Base-by-base conservation (phyloP, 2,888 invertebrate species). In the Tuta absoluta region DNA sequence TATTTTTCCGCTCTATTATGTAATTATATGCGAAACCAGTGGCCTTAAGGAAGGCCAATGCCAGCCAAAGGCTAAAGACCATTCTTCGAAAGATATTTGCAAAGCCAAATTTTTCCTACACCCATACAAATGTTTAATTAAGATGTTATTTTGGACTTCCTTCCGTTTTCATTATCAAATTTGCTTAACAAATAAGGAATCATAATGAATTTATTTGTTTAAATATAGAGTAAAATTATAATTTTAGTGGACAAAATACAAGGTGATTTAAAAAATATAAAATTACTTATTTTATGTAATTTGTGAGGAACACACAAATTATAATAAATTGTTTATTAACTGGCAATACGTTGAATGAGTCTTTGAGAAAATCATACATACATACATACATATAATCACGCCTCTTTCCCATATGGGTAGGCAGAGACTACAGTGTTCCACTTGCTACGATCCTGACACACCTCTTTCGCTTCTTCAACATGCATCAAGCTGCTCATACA, bases 31-130 rank as follows among this genome's bases (percentile, higher is more conserved):
- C 21, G 38, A 38, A 33, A 33, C 33, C 7, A 8, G 33, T 58
- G 38, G 38, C 58, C 58, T 58, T 38, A 5, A 12, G 21, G 11
- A 58, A 58, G 58, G 58, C 58, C 58, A 58, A 58, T 38, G 58
- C 14, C 58, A 38, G 4, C 12, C 24, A 51, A 51, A 23, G 33
- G 58, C 21, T 17, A 21, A 33, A 38, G 38, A 19, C 17, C 37
- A 33, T 33, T 17, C 7, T 24, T 19, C 21, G 37, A 19, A 19
- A 14, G 11, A 58, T 37, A 38, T 58, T 58, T 38, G 38, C 17
- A 7, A 21, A 37, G 38, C 17, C 37, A 10, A 58, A 58, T 37
- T 58, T 38, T 58, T 58, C 58, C 38, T 21, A 14, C 28, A 57
- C 33, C n/a, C 57, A 57, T 57, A 24, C 28, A 58, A 38, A 58